Evolutionary conservation across 1,140 invertebrate species (phyloP).

Genomic region (Danaus melanippus): DNA sequence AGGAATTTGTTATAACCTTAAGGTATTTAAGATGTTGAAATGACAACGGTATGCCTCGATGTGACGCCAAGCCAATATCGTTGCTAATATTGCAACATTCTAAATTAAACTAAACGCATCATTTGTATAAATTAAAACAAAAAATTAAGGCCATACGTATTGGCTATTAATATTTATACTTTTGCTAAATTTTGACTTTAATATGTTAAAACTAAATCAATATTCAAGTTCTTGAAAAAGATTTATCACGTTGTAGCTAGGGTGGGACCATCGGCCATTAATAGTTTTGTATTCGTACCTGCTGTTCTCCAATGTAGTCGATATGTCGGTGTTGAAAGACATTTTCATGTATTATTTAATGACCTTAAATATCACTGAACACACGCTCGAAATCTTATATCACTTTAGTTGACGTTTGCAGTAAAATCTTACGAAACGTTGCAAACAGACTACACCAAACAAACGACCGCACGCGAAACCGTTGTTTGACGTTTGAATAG

Average conservation of each 20-base stretch:
- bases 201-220: too few relatives aligned
- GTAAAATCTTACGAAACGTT: constrained; percentile 50
- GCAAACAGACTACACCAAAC: constrained; percentile 41
- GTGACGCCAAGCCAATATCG: too few relatives aligned
- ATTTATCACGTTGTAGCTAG: background rate
- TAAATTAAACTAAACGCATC: too few relatives aligned
- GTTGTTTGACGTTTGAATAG: constrained; percentile 60
- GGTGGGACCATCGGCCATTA: constrained; percentile 20
- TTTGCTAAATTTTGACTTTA: too few relatives aligned
- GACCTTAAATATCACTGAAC: constrained; percentile 64
- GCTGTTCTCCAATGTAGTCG: constrained; percentile 65
- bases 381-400: constrained; percentile 52
- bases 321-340: constrained; percentile 67
- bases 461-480: constrained; percentile 46
- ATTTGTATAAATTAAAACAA: too few relatives aligned
- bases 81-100: too few relatives aligned
- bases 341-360: constrained; percentile 64
- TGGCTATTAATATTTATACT: too few relatives aligned
- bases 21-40: too few relatives aligned
- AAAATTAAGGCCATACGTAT: too few relatives aligned
- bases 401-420: constrained; percentile 50
- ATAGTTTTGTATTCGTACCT: constrained; percentile 42
- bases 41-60: too few relatives aligned
- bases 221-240: too few relatives aligned
- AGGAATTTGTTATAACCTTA: too few relatives aligned